A percentile compares a stretch with the other conserved stretches of the same genome.
phyloP scores from a whole-genome alignment of 2,797 vertebrate genomes.

The Dendrocincla fuliginosa region DNA sequence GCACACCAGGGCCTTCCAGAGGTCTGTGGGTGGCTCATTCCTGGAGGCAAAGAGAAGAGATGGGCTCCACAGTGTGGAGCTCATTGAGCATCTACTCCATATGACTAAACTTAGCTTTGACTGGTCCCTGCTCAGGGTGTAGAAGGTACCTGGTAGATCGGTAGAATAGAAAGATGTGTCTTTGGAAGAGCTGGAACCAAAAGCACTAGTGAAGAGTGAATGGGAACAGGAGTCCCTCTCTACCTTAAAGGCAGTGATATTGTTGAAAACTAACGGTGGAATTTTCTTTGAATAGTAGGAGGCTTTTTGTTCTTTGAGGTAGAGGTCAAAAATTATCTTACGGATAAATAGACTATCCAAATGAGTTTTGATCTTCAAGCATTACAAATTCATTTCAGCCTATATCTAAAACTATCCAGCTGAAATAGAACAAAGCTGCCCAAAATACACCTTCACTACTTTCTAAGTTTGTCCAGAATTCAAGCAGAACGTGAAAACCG shows the following conservation, averaged over 20 bases:
- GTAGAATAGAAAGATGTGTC: neutral
- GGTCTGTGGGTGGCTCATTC: neutral
- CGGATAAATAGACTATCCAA: neutral
- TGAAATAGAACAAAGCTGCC: neutral
- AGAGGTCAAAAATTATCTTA: neutral
- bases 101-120: neutral
- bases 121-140: neutral
- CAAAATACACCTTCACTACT: neutral
- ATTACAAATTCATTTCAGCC: neutral
- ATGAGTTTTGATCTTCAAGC: neutral
- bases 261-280: neutral
- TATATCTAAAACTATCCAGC: neutral
- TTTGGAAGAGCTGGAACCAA: neutral
- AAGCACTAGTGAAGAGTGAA: neutral
- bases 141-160: neutral
- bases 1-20: neutral
- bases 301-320: neutral
- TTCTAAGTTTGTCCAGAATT: neutral
- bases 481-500: neutral
- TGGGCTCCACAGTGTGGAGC: neutral
- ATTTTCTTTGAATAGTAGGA: neutral
- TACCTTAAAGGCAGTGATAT: neutral
- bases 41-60: neutral
- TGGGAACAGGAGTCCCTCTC: neutral
- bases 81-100: fast-evolving